These are phyloP conservation scores for Hoplodrina blanda DNA, from an alignment of 2,888 invertebrate genomes.

Conservation along the genomic window DNA sequence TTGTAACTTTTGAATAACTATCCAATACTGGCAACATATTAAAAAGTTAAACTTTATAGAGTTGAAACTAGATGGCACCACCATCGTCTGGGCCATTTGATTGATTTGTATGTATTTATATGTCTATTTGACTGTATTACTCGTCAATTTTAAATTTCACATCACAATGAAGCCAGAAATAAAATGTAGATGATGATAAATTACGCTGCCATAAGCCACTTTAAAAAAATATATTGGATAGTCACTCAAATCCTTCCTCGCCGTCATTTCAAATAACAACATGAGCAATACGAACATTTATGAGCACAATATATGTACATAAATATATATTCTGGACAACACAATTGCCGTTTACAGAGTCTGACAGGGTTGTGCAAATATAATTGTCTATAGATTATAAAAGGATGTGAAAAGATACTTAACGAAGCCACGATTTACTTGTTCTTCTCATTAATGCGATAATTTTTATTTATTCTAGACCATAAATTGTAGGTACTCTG, in stretches of 20 bases:
- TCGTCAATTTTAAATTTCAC: neutral
- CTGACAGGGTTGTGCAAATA: constrained; percentile 64
- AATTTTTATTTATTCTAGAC: no score
- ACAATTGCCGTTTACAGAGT: constrained; percentile 35
- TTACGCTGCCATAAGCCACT: neutral
- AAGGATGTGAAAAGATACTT: no score
- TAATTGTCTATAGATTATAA: neutral
- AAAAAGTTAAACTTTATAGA: constrained; percentile 3
- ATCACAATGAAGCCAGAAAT: neutral
- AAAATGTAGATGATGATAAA: neutral
- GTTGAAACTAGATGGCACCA: neutral
- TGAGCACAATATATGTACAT: constrained; percentile 52
- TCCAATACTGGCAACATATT: constrained; percentile 19
- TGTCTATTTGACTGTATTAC: neutral
- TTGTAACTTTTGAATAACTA: constrained; percentile 47
- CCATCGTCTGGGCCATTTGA: neutral
- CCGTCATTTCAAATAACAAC: constrained; percentile 39
- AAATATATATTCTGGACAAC: constrained; percentile 47
- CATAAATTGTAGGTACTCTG: no score
- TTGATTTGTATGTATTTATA: no score
- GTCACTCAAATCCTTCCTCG: constrained; percentile 35
- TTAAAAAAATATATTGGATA: constrained; percentile 43
- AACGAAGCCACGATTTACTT: no score
- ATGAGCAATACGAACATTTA: constrained; percentile 54
- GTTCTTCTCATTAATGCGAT: no score